A percentile compares a stretch with the other conserved stretches of the same genome.
Evolutionary conservation across 2,888 invertebrate species (phyloP).

Genomic region (Flabesymbios commensalis): DNA sequence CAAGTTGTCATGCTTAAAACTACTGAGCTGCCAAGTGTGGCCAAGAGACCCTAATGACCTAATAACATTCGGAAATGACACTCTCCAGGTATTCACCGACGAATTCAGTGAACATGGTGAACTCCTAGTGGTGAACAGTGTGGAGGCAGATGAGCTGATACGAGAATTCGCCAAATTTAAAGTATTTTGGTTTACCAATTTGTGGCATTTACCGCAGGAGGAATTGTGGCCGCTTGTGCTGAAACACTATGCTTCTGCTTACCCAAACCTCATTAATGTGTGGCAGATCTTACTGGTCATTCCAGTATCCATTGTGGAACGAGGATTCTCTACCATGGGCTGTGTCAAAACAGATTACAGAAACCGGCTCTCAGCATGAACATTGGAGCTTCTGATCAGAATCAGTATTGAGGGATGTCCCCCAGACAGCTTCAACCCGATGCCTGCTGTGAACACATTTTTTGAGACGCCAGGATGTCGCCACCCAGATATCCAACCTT

Average conservation of each 20-base stretch:
- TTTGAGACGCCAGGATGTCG: no score
- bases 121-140: neutral
- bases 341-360: neutral
- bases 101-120: no score
- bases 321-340: slow-evolving; percentile 8
- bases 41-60: no score
- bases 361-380: slow-evolving; percentile 1
- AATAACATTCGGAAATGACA: no score
- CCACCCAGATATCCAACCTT: no score
- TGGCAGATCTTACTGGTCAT: neutral
- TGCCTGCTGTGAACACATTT: neutral
- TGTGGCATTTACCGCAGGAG: neutral
- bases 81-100: no score
- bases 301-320: slow-evolving; percentile 9
- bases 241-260: neutral
- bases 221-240: neutral
- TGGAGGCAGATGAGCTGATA: neutral
- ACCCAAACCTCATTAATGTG: slow-evolving; percentile 7
- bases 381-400: slow-evolving; percentile 1
- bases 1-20: no score
- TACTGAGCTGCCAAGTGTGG: no score
- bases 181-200: neutral
- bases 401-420: slow-evolving; percentile 1
- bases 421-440: slow-evolving; percentile 2
- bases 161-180: neutral